Base-by-base conservation (phyloP, 2,113 vertebrate species). In the Nicator chloris region DNA sequence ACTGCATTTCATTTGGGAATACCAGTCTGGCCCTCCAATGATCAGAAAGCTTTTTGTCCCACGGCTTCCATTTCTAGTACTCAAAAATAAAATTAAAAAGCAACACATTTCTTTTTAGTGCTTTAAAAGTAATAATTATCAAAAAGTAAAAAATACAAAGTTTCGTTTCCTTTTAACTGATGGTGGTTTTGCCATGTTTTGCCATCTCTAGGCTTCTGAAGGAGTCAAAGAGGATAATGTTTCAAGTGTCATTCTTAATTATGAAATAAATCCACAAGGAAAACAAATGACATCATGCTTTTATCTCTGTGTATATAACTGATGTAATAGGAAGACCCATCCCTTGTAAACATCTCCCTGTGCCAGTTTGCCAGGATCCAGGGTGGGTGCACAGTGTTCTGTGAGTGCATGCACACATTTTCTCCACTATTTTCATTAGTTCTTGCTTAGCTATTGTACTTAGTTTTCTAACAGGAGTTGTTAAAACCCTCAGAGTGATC, bases 281-380 rank as follows among this genome's bases (percentile, higher is more conserved):
- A 96, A 95, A 95, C 66, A 94, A 87, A 73, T 86, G 10, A 82
- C 86, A 87, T 80, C 66, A 95, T 85, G 78, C 61, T 86, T 92
- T 76, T 84, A 68, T 65, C 86, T 82, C 70, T 40, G 30, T n/a
- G 19, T 45, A 40, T 57, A 22, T 35, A 91, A 87, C 17, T 13
- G 1, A 76, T 37, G 59, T 69, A 86, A 92, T 1, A 66, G 59
- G 56, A 65, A 66, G 26, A 64, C 24, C 39, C 59, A 66, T 33
- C 44, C 87, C 59, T 50, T 47, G 56, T 65, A 72, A 92, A 73
- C 79, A 77, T 14, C 44, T 71, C 56, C 56, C 20, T 5, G 28
- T 28, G 18, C 61, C 61, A 60, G 64, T 27, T 40, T 60, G 61
- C 49, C 75, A 72, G 70, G 56, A 53, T 18, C 44, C 18, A 27